A percentile compares a stretch with the other conserved stretches of the same genome.
Evolutionary conservation across 2,113 vertebrate genomes (phyloP).

Genomic region (Petrocephalus zakoni): DNA sequence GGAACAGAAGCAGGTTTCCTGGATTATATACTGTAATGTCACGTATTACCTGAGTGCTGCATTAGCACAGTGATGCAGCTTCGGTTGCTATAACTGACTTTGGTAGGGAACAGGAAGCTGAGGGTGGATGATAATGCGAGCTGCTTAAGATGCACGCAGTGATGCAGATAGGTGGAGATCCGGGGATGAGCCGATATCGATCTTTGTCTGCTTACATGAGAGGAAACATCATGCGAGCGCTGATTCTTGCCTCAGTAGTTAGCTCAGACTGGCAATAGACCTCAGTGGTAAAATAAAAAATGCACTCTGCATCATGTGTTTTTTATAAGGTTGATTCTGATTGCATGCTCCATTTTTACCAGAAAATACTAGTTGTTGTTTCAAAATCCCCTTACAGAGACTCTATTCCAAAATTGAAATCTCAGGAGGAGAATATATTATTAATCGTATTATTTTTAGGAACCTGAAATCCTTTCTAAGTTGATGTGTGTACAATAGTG

Average conservation of each 20-base stretch:
- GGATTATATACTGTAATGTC: background rate
- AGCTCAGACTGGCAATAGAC: conserved; percentile 37
- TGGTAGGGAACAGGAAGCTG: background rate
- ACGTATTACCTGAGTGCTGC: background rate
- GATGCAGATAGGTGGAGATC: background rate
- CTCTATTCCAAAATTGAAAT: background rate
- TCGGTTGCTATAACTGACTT: too few species aligned
- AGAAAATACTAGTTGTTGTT: background rate
- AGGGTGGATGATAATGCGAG: background rate
- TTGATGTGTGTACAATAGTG: background rate
- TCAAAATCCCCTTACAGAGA: background rate
- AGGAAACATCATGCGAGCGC: conserved; percentile 26
- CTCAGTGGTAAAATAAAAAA: conserved; percentile 42
- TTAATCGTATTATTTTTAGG: background rate
- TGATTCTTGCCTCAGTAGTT: conserved; percentile 36
- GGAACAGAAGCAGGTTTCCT: background rate
- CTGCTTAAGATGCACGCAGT: background rate
- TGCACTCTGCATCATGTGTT: conserved; percentile 40
- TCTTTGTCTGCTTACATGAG: background rate
- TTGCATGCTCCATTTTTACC: background rate
- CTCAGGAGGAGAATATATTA: background rate
- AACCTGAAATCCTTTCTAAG: background rate
- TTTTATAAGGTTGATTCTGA: conserved; percentile 45
- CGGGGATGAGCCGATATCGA: background rate
- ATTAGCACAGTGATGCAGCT: background rate